Evolutionary conservation across 2,113 vertebrate genomes (phyloP).

Genomic region (Heterotis niloticus): DNA sequence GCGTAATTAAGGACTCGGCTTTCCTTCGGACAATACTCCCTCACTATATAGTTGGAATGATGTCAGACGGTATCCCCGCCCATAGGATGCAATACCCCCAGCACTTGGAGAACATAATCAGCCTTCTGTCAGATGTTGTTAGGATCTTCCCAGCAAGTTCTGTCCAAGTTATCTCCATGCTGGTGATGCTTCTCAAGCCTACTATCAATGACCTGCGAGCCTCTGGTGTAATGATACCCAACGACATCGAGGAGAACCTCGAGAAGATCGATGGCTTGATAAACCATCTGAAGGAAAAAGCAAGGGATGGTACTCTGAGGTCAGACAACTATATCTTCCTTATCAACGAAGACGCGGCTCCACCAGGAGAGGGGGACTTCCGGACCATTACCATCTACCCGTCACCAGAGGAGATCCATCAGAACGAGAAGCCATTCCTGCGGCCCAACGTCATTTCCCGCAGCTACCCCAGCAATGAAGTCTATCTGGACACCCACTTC

Average conservation of each 20-base stretch:
- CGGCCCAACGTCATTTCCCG: constrained; percentile 73
- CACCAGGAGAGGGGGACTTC: constrained; percentile 63
- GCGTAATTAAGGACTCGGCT: constrained; percentile 73
- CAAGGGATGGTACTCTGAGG: constrained; percentile 74
- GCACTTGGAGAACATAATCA: constrained; percentile 74
- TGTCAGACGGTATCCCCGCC: constrained; percentile 55
- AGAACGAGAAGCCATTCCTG: constrained; percentile 73
- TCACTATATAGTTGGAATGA: constrained; percentile 70
- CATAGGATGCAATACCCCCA: constrained; percentile 68
- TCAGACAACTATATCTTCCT: constrained; percentile 69
- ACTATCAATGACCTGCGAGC: constrained; percentile 71
- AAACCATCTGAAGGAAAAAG: constrained; percentile 73
- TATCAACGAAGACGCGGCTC: constrained; percentile 42
- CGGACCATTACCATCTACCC: constrained; percentile 78
- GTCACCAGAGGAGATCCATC: constrained; percentile 72
- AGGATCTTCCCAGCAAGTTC: constrained; percentile 80
- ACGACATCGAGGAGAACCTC: constrained; percentile 66
- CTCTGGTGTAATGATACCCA: constrained; percentile 66
- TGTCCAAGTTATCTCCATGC: constrained; percentile 66
- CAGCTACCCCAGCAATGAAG: constrained; percentile 67
- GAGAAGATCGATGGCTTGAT: constrained; percentile 64
- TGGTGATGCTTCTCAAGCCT: constrained; percentile 66
- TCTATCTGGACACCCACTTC: constrained; percentile 92
- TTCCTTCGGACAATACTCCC: constrained; percentile 76
- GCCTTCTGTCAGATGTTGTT: constrained; percentile 73